phyloP scores from a whole-genome alignment of 2,797 vertebrate genomes.

The Tinamus major region DNA sequence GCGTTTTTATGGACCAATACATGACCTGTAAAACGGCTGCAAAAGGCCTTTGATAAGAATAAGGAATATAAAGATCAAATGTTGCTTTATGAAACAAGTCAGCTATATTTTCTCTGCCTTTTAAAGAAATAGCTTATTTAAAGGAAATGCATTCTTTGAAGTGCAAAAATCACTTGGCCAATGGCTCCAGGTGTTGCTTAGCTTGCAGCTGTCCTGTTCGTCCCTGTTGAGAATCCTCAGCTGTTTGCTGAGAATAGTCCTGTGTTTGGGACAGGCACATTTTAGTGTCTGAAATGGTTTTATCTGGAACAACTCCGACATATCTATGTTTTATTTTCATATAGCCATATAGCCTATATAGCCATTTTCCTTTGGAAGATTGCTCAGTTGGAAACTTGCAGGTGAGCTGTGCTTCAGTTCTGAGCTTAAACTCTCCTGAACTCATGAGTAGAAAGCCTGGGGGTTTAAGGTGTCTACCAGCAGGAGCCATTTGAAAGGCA shows the following conservation, averaged over 20 bases:
- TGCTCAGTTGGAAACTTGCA: neutral
- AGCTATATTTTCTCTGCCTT: neutral
- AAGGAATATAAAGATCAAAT: neutral
- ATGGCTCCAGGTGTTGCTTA: neutral
- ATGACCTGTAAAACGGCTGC: too few relatives aligned
- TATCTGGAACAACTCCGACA: neutral
- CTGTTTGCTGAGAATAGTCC: neutral
- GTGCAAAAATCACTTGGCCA: neutral
- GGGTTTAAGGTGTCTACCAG: neutral
- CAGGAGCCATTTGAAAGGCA: neutral
- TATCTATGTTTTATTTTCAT: neutral
- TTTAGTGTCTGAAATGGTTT: neutral
- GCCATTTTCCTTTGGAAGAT: neutral
- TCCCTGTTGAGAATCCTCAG: neutral
- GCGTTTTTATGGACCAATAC: neutral
- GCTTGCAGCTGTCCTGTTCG: slow-evolving; percentile 5
- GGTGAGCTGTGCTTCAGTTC: neutral
- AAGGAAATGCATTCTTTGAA: neutral
- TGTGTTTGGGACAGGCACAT: neutral
- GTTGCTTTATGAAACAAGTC: neutral
- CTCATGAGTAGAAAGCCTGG: neutral
- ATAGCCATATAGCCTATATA: neutral
- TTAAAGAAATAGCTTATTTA: neutral
- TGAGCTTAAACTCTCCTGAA: neutral
- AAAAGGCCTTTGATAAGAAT: neutral